Base-by-base conservation (phyloP, 2,888 invertebrate genomes). In the Drymonia ruficornis region DNA sequence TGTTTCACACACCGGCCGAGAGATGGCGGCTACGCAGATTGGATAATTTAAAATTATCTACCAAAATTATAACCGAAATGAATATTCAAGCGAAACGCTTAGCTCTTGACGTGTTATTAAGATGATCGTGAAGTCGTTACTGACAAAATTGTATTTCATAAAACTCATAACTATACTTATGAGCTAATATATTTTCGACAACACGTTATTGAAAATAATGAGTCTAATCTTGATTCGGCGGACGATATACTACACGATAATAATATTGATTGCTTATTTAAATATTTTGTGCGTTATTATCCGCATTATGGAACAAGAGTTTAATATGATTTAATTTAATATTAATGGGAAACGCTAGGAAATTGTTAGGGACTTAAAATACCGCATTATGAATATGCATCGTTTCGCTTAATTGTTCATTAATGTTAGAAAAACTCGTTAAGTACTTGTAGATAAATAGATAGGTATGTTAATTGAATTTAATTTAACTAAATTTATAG, bases 51-150 rank as follows among this genome's bases (percentile, higher is more conserved):
- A 89, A 89, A 91, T 91, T 89, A 89, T 86, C 83, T 80, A 84
- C 88, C 84, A 78, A 91, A 91, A 90, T 91, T 84, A 89, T 89
- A 88, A 80, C 83, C 76, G 74, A 88, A 89, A 92, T 91, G 89
- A 91, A 92, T 91, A 91, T 91, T 91, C 90, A 91, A 85, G 83
- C 81, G 86, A 90, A 89, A 86, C 88, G 84, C 84, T 91, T 90
- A 89, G 79, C 84, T 72, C 78, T 72, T 74, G 78, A 75, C 83
- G 81, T 89, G 86, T 88, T 91, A 91, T 91, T 91, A 91, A 89
- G 86, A 84, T 79, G 89, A 85, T 91, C 90, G 91, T 87, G 88
- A 86, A 84, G 86, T 89, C 87, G 91, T 92, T 91, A 91, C 83
- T 66, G 70, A 80, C 83, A 76, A 89, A 89, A 91, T 91, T 91